phyloP scores from a whole-genome alignment of 2,113 vertebrate species.

The Origma solitaria region DNA sequence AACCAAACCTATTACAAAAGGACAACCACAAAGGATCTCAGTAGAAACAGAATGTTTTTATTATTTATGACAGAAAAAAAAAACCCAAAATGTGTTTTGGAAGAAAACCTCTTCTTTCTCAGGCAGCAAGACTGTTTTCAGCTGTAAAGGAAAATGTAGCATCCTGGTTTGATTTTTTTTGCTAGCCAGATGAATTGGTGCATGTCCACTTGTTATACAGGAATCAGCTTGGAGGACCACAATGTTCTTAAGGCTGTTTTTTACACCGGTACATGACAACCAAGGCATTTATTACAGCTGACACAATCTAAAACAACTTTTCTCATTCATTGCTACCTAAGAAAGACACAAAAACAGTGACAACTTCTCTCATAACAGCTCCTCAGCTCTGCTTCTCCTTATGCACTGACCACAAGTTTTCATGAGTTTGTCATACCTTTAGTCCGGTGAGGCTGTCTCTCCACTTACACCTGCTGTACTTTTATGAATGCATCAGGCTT shows the following conservation, averaged over 20 bases:
- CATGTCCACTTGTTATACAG: background rate
- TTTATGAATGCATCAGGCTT: background rate
- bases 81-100: fast-evolving
- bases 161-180: background rate
- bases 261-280: background rate
- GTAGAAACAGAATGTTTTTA: background rate
- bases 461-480: background rate
- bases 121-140: background rate
- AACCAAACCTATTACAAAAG: background rate
- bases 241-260: background rate
- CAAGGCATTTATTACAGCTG: background rate
- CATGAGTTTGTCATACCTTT: background rate
- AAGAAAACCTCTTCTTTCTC: background rate
- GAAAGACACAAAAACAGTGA: background rate
- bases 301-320: background rate
- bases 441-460: background rate
- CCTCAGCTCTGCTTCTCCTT: background rate
- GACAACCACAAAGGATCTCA: background rate
- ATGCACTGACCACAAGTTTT: background rate
- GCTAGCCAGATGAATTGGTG: background rate
- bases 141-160: background rate
- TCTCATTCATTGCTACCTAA: background rate
- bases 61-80: background rate
- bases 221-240: background rate
- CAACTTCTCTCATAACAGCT: background rate